phyloP scores from a whole-genome alignment of 2,888 invertebrate genomes.

The Habroteleia sp. region DNA sequence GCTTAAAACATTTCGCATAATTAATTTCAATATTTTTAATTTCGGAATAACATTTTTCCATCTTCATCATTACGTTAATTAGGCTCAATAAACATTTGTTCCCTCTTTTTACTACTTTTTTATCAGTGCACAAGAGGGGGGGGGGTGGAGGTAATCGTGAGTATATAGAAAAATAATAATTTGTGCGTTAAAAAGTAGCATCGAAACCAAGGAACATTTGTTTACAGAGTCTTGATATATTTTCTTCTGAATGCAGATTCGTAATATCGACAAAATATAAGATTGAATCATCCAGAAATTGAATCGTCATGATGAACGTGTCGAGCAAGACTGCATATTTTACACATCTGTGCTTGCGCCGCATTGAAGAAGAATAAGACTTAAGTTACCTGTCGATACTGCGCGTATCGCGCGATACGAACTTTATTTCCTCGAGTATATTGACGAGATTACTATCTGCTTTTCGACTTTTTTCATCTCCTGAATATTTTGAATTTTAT shows the following conservation, averaged over 20 bases:
- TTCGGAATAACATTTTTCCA: no score
- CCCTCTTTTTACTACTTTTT: no score
- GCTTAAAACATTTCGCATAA: no score
- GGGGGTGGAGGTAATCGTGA: no score
- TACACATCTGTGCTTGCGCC: constrained; percentile 63
- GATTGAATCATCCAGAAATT: constrained; percentile 52
- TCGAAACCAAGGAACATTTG: no score
- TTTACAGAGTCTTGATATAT: constrained; percentile 2
- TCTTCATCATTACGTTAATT: no score
- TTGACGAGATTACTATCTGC: constrained; percentile 43
- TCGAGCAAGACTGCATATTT: constrained; percentile 67
- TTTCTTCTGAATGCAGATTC: constrained; percentile 13
- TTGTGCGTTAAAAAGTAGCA: no score
- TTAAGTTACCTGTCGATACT: constrained; percentile 61
- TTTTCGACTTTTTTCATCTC: constrained; percentile 17
- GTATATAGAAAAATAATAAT: no score
- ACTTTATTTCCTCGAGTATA: constrained; percentile 63
- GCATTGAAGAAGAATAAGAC: constrained; percentile 49
- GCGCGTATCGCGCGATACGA: constrained; percentile 63
- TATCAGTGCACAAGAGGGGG: no score
- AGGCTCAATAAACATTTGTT: no score
- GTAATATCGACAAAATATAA: constrained; percentile 40
- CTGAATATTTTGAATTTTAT: neutral
- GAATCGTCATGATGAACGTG: constrained; percentile 58
- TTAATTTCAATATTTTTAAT: no score